These are phyloP conservation scores for Telmatherina bonti DNA, from an alignment of 2,797 vertebrate genomes.

Conservation along the genomic window DNA sequence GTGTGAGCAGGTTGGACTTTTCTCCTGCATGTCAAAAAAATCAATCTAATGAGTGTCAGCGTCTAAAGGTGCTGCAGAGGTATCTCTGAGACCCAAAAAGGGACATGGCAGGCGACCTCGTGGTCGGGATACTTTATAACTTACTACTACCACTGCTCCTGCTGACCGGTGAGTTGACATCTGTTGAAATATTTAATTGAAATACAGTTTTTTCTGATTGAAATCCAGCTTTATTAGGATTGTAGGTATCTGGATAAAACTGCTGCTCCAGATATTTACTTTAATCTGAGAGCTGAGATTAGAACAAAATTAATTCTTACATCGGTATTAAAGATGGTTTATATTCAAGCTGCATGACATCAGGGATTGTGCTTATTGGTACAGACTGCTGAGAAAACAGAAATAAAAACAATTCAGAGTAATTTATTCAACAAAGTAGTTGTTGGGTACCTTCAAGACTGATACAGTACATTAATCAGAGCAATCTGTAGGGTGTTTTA, in stretches of 20 bases:
- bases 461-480: background rate
- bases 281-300: background rate
- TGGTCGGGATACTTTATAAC: conserved; percentile 74
- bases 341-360: background rate
- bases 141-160: conserved; percentile 73
- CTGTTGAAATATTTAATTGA: conserved; percentile 1
- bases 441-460: background rate
- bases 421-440: background rate
- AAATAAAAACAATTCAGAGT: background rate
- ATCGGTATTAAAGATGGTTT: background rate
- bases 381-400: background rate
- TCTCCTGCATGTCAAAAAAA: conserved; percentile 31
- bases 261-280: background rate
- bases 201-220: background rate
- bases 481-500: background rate
- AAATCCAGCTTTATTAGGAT: background rate
- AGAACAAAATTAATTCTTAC: background rate
- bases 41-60: conserved; percentile 14
- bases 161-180: conserved; percentile 74
- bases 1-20: conserved; percentile 51
- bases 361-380: background rate
- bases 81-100: conserved; percentile 34
- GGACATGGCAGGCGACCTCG: conserved; percentile 68
- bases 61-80: conserved; percentile 27
- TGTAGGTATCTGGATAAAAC: background rate